Percentiles rank a stretch among this genome's conserved stretches.
These are phyloP conservation scores for Chrysochloris asiatica DNA, from an alignment of 2,113 vertebrate species.

Conservation along the genomic window DNA sequence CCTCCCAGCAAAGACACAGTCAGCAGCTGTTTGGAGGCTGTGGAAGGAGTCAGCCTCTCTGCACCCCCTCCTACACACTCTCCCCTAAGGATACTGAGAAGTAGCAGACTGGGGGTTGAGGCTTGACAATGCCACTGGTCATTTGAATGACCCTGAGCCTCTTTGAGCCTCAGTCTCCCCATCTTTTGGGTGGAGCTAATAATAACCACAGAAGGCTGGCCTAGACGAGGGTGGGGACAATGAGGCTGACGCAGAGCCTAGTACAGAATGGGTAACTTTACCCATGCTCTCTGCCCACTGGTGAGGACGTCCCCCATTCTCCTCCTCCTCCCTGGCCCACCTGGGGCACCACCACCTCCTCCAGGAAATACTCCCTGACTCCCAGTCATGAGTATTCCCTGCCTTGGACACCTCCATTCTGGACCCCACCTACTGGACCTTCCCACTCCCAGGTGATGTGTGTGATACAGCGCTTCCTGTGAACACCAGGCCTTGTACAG, in stretches of 20 bases:
- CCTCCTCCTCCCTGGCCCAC: neutral
- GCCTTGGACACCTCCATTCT: neutral
- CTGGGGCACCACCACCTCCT: neutral
- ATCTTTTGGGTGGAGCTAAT: neutral
- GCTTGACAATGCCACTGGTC: neutral
- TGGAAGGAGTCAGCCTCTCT: neutral
- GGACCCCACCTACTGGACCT: neutral
- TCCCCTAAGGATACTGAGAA: neutral
- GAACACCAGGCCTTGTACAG: neutral
- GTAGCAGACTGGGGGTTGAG: neutral
- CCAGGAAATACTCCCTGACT: neutral
- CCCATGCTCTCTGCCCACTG: neutral
- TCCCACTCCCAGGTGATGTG: no score
- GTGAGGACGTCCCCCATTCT: neutral
- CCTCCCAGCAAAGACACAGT: conserved; percentile 42
- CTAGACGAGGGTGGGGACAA: neutral
- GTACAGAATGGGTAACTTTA: neutral
- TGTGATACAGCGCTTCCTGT: no score
- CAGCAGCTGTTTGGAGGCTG: neutral
- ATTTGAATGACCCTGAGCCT: neutral
- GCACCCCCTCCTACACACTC: neutral
- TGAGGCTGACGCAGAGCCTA: neutral
- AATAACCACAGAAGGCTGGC: neutral
- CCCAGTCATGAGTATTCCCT: neutral
- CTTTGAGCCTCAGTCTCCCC: neutral